A percentile compares a stretch with the other conserved stretches of the same genome.
Evolutionary conservation across 1,140 invertebrate species (phyloP).

Genomic region (Thrips palmi): DNA sequence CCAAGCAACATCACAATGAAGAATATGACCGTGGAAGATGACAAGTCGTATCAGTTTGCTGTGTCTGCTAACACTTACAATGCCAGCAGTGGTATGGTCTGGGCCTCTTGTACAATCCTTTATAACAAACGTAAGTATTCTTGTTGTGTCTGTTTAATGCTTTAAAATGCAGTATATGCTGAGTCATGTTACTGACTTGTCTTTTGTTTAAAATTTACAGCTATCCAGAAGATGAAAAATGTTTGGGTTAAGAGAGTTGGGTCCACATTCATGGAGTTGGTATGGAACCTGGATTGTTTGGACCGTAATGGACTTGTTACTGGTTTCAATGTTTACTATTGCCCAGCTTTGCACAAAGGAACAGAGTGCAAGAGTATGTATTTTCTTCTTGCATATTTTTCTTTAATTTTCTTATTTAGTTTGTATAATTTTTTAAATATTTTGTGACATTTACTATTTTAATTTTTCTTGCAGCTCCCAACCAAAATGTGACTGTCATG

Average conservation of each 20-base stretch:
- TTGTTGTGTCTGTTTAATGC: not conserved
- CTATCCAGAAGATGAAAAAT: conserved; percentile 43
- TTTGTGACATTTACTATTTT: conserved; percentile 4
- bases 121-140: conserved; percentile 30
- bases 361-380: conserved; percentile 23
- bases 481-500: conserved; percentile 28
- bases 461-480: conserved; percentile 12
- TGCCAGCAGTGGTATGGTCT: conserved; percentile 53
- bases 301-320: conserved; percentile 39
- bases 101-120: conserved; percentile 56
- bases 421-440: not conserved
- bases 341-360: conserved; percentile 33
- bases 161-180: not conserved
- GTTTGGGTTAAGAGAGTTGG: conserved; percentile 36
- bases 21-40: conserved; percentile 29
- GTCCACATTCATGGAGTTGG: conserved; percentile 37
- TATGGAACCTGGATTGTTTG: conserved; percentile 51
- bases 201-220: conserved; percentile 18
- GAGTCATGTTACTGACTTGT: conserved; percentile 5
- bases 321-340: conserved; percentile 48
- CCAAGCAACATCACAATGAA: conserved; percentile 23
- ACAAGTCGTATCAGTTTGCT: conserved; percentile 41
- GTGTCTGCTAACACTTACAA: conserved; percentile 44
- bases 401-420: conserved; percentile 1
- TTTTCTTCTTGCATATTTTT: too few relatives aligned